These are phyloP conservation scores for Drosophila parabipectinata DNA, from an alignment of 1,140 invertebrate species.

Conservation along the genomic window DNA sequence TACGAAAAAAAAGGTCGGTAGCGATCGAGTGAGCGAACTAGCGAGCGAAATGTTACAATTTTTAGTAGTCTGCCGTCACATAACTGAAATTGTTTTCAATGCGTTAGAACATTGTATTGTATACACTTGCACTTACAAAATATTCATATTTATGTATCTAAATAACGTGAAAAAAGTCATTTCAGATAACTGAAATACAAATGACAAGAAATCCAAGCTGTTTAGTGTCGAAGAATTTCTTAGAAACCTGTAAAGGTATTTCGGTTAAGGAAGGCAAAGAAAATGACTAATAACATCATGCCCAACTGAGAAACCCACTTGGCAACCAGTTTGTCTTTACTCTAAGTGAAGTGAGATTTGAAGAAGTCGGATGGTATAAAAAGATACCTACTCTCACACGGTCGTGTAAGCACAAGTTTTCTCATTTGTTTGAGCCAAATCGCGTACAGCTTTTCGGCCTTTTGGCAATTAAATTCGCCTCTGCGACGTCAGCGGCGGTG, in stretches of 20 bases:
- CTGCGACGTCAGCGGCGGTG: slow-evolving; percentile 29
- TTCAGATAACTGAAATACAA: too few species aligned
- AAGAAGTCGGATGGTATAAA: neutral
- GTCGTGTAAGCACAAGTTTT: slow-evolving; percentile 34
- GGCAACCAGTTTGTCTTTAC: neutral
- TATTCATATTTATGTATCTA: too few species aligned
- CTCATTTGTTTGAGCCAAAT: slow-evolving; percentile 68
- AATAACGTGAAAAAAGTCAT: too few species aligned
- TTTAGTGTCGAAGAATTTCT: neutral
- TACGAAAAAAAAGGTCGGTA: too few species aligned
- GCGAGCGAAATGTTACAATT: too few species aligned
- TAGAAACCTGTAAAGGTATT: neutral
- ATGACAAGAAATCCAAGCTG: too few species aligned
- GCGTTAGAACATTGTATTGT: too few species aligned
- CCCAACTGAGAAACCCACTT: neutral
- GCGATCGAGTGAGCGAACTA: too few species aligned
- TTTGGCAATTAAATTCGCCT: slow-evolving; percentile 61
- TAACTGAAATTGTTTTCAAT: too few species aligned
- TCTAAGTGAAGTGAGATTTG: neutral
- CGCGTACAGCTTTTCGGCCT: slow-evolving; percentile 69
- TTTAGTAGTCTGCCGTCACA: too few species aligned
- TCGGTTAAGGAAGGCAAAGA: neutral
- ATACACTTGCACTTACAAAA: too few species aligned
- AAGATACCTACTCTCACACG: slow-evolving; percentile 1
- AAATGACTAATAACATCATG: neutral